Conservation (phyloP, 2,797 vertebrate genomes). For the Darevskia mixta region DNA sequence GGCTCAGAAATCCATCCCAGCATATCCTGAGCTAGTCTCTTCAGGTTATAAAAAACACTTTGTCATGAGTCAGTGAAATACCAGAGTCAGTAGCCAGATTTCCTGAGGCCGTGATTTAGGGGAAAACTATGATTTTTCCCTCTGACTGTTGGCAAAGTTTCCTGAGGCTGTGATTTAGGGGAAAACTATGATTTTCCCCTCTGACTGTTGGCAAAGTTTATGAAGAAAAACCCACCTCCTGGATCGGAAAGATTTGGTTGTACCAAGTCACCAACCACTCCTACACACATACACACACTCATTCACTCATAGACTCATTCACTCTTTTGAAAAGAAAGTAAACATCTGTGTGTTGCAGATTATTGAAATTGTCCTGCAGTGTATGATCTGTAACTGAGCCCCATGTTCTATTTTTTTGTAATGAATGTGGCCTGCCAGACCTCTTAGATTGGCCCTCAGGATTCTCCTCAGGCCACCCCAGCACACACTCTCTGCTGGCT, state of each 20-base stretch:
- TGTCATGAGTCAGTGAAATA: constrained; percentile 7
- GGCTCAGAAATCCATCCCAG: neutral
- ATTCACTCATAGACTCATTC: neutral
- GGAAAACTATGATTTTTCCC: constrained; percentile 29
- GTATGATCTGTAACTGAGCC: neutral
- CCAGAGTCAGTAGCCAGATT: neutral
- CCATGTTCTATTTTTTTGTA: neutral
- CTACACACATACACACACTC: constrained; percentile 4
- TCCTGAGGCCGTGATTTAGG: constrained; percentile 27
- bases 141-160: constrained; percentile 23
- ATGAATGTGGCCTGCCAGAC: no score
- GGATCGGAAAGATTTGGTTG: constrained; percentile 25
- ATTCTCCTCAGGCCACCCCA: no score
- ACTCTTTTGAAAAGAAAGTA: no score
- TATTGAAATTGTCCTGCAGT: constrained; percentile 63
- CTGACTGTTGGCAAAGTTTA: constrained; percentile 29
- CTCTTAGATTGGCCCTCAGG: no score
- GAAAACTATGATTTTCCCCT: constrained; percentile 31
- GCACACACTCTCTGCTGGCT: no score
- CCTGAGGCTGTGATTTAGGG: constrained; percentile 18
- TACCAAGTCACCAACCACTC: constrained; percentile 25
- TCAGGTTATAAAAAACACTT: neutral
- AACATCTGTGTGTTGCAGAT: constrained; percentile 57
- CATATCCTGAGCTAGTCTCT: neutral
- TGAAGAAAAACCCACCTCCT: constrained; percentile 10